These are phyloP conservation scores for Callipepla californica DNA, from an alignment of 2,113 vertebrate species.

Conservation along the genomic window DNA sequence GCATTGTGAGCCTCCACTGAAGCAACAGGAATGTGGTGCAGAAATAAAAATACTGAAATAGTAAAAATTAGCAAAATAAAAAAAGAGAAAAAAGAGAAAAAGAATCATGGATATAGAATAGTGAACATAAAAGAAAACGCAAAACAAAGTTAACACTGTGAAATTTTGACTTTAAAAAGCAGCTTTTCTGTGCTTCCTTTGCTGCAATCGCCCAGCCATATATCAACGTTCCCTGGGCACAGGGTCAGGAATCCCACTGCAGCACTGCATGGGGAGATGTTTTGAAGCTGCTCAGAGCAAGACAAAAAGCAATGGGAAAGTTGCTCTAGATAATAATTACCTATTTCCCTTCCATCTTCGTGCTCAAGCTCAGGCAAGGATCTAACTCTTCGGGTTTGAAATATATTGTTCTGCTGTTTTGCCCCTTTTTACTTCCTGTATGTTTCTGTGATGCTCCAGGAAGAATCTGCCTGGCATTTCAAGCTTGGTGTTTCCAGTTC, in stretches of 20 bases:
- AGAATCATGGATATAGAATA: background rate
- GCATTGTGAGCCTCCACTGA: background rate
- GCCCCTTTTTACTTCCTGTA: rapidly evolving
- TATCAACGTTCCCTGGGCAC: background rate
- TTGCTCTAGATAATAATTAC: background rate
- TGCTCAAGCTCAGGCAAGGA: rapidly evolving
- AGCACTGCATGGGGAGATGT: background rate
- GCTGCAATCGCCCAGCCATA: too few species aligned
- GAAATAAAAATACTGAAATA: background rate
- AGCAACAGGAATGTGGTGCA: background rate
- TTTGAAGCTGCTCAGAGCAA: background rate
- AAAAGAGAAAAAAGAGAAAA: too few species aligned
- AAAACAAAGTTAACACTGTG: background rate
- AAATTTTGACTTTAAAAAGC: background rate
- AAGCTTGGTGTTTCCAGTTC: background rate
- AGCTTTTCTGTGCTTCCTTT: background rate
- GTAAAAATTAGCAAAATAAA: background rate
- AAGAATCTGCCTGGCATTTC: background rate
- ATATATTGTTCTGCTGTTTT: background rate
- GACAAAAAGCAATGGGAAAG: background rate
- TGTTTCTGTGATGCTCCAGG: too few species aligned
- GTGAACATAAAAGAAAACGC: background rate
- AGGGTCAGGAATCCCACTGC: background rate
- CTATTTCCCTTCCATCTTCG: background rate
- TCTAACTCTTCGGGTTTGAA: too few species aligned